Evolutionary conservation across 2,797 vertebrate genomes (phyloP).

Genomic region (Sebastiscus albofasciatus): DNA sequence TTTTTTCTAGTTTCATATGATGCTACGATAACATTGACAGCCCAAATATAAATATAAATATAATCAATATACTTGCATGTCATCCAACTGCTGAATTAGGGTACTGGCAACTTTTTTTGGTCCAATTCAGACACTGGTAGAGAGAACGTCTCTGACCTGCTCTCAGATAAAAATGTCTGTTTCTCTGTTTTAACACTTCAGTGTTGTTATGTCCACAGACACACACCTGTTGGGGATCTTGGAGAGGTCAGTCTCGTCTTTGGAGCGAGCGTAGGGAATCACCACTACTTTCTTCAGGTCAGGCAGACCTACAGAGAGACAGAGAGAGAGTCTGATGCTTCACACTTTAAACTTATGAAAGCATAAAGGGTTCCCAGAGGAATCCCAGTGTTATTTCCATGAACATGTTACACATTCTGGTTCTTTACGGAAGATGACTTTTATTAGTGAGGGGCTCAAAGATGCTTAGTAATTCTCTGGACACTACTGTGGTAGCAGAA

Average conservation of each 20-base stretch:
- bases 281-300: slow-evolving; percentile 93
- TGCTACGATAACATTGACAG: too few relatives aligned
- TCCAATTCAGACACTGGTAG: too few relatives aligned
- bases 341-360: background rate
- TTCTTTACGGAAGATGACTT: background rate
- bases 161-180: background rate
- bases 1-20: too few relatives aligned
- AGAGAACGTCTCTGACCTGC: too few relatives aligned
- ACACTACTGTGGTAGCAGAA: background rate
- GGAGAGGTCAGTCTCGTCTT: slow-evolving; percentile 89
- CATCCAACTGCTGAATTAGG: too few relatives aligned
- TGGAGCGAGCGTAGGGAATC: slow-evolving; percentile 89
- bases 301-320: slow-evolving; percentile 85
- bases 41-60: too few relatives aligned
- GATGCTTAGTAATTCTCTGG: background rate
- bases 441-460: background rate
- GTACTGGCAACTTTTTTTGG: too few relatives aligned
- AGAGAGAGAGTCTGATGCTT: background rate
- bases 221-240: slow-evolving; percentile 92
- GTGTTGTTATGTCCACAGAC: background rate
- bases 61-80: too few relatives aligned
- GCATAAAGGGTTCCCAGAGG: background rate
- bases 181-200: background rate
- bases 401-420: background rate
- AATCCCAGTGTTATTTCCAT: background rate